These are phyloP conservation scores for Calvadosia cruxmelitensis DNA, from an alignment of 30 jellyfish, hydroid and myxozoan genomes.

Conservation along the genomic window DNA sequence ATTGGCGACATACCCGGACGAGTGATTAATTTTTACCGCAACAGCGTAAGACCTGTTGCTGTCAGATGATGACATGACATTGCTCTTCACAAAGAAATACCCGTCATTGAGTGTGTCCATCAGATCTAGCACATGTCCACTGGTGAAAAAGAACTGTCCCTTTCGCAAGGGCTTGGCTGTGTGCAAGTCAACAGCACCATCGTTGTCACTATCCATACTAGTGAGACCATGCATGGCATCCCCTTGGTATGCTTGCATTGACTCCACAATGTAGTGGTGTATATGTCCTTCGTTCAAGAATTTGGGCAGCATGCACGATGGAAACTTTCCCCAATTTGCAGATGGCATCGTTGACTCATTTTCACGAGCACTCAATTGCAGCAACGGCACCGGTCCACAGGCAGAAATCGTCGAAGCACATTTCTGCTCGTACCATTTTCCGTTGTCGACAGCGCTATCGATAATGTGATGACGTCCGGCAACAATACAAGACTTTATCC, in stretches of 20 bases:
- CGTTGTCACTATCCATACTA: conserved; percentile 8
- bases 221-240: background rate
- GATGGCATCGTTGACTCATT: too few species aligned
- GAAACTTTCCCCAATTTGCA: conserved; percentile 12
- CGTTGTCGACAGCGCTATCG: conserved; percentile 17
- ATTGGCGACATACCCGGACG: conserved; percentile 10
- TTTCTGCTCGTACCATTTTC: conserved; percentile 19
- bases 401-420: too few species aligned
- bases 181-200: background rate
- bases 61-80: conserved; percentile 53
- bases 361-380: too few species aligned
- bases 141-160: conserved; percentile 8
- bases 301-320: conserved; percentile 5
- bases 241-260: conserved; percentile 1
- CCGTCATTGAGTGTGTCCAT: conserved; percentile 19
- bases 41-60: conserved; percentile 13
- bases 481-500: too few species aligned
- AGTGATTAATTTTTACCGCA: conserved; percentile 8
- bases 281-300: conserved; percentile 28
- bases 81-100: conserved; percentile 15
- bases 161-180: conserved; percentile 13
- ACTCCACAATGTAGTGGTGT: conserved; percentile 23
- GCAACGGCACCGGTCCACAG: too few species aligned
- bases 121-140: conserved; percentile 31
- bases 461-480: conserved; percentile 8